Evolutionary conservation across 2,888 invertebrate species (phyloP).

Genomic region (Eupithecia abbreviata): DNA sequence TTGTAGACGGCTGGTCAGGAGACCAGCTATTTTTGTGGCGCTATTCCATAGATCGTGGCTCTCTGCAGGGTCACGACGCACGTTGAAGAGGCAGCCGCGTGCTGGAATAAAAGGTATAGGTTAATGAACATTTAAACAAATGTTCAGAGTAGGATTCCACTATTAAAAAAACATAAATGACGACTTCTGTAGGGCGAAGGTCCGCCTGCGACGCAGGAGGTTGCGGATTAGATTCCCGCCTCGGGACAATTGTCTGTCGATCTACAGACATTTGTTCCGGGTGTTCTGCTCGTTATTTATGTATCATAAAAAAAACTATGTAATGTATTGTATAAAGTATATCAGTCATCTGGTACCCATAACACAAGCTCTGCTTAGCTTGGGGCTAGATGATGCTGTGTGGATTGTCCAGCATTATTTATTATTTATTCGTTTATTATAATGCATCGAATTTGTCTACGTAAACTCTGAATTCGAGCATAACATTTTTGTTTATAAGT

Average conservation of each 20-base stretch:
- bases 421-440: background rate
- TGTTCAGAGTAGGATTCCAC: background rate
- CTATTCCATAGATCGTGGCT: slow-evolving; percentile 86
- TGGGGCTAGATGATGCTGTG: too few species aligned
- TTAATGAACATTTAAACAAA: background rate
- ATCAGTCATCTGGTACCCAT: too few species aligned
- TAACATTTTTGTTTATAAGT: background rate
- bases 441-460: background rate
- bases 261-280: too few species aligned
- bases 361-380: too few species aligned
- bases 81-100: slow-evolving; percentile 89
- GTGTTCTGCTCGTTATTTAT: too few species aligned
- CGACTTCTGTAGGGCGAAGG: too few species aligned
- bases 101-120: slow-evolving; percentile 63
- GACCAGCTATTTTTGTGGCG: slow-evolving; percentile 77
- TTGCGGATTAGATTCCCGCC: too few species aligned
- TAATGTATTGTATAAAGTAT: too few species aligned
- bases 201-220: too few species aligned
- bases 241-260: too few species aligned
- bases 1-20: slow-evolving; percentile 72
- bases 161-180: background rate
- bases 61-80: slow-evolving; percentile 91
- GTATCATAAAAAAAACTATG: too few species aligned
- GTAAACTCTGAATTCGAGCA: background rate
- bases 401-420: too few species aligned